Evolutionary conservation across 2,888 invertebrate species (phyloP).

Genomic region (Carterocephalus palaemon): DNA sequence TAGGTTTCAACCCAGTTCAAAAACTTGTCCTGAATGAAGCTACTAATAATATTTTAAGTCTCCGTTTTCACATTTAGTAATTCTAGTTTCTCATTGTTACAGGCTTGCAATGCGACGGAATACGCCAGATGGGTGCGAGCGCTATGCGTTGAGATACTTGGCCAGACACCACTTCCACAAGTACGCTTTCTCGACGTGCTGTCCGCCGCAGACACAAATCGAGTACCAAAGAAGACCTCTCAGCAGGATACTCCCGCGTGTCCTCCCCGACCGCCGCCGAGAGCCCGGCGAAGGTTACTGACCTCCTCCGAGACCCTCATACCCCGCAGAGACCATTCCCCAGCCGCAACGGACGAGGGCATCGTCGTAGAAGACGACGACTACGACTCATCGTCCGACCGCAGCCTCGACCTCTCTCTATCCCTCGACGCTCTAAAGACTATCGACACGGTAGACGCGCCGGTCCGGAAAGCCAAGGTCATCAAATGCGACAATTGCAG

Average conservation of each 20-base stretch:
- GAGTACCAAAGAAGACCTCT: constrained; percentile 59
- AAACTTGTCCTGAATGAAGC: constrained; percentile 38
- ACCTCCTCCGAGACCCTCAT: constrained; percentile 63
- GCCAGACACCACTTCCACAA: constrained; percentile 85
- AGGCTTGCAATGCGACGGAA: constrained; percentile 84
- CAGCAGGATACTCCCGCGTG: constrained; percentile 57
- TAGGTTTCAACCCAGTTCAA: too few species aligned
- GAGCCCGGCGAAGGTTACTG: constrained; percentile 64
- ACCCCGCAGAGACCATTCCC: constrained; percentile 65
- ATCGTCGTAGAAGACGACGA: constrained; percentile 77
- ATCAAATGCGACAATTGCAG: constrained; percentile 72
- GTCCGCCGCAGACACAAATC: constrained; percentile 76
- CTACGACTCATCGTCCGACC: constrained; percentile 77
- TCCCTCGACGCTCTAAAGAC: constrained; percentile 73
- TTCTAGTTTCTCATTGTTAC: constrained; percentile 55
- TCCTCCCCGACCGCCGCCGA: constrained; percentile 67
- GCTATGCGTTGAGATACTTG: constrained; percentile 85
- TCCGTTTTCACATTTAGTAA: constrained; percentile 26
- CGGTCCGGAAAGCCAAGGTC: constrained; percentile 63
- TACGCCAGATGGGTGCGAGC: constrained; percentile 87
- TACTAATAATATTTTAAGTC: constrained; percentile 40
- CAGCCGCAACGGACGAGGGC: constrained; percentile 75
- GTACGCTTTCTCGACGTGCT: constrained; percentile 85
- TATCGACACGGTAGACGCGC: constrained; percentile 64
- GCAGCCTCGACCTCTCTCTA: constrained; percentile 75